These are phyloP conservation scores for Callionymus lyra DNA, from an alignment of 2,113 vertebrate species.

Conservation along the genomic window DNA sequence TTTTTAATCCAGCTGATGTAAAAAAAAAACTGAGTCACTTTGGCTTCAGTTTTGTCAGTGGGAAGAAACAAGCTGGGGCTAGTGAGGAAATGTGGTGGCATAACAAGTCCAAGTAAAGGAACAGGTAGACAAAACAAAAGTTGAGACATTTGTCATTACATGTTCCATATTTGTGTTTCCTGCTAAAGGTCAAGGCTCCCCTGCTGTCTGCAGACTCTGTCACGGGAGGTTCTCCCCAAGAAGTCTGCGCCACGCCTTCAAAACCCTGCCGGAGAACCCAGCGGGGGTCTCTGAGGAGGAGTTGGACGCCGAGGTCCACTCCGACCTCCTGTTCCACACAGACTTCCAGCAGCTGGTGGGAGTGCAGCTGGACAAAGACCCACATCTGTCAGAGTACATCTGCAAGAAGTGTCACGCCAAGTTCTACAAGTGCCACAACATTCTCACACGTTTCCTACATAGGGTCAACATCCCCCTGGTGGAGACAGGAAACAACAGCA, in stretches of 20 bases:
- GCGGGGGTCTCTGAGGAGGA: constrained; percentile 42
- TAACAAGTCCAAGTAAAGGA: too few relatives aligned
- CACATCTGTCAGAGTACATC: constrained; percentile 77
- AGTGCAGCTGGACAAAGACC: constrained; percentile 75
- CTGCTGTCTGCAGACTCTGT: constrained; percentile 83
- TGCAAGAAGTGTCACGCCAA: constrained; percentile 89
- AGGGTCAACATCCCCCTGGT: constrained; percentile 75
- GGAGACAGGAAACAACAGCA: constrained; percentile 45
- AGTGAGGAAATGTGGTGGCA: too few relatives aligned
- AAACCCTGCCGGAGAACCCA: constrained; percentile 57
- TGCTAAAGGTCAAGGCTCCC: constrained; percentile 62
- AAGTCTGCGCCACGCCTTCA: constrained; percentile 79
- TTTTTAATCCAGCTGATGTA: too few relatives aligned
- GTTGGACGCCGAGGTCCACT: constrained; percentile 39
- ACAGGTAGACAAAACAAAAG: too few relatives aligned
- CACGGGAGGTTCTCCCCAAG: constrained; percentile 86
- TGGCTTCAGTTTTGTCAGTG: too few relatives aligned
- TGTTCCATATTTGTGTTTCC: too few relatives aligned
- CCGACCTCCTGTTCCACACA: constrained; percentile 72
- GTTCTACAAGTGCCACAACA: constrained; percentile 89
- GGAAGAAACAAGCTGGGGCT: too few relatives aligned
- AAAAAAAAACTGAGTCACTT: too few relatives aligned
- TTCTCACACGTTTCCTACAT: constrained; percentile 82
- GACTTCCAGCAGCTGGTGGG: constrained; percentile 90
- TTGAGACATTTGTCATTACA: too few relatives aligned